These are phyloP conservation scores for Latrodectus hesperus DNA, from an alignment of 2,888 invertebrate species.

Conservation along the genomic window DNA sequence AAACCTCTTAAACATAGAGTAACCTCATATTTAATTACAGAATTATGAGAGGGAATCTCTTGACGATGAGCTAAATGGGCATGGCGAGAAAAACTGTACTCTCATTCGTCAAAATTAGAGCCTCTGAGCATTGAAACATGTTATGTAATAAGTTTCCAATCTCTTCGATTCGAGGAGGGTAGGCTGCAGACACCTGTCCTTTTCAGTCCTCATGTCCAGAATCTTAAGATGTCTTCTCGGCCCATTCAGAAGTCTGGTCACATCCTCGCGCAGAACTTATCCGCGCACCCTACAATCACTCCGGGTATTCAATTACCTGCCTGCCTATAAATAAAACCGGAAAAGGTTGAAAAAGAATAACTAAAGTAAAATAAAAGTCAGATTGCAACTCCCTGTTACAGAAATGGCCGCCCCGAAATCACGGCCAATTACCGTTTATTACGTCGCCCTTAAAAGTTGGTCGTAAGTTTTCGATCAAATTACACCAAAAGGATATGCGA, in stretches of 20 bases:
- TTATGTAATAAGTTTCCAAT: no score
- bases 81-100: no score
- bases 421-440: conserved; percentile 65
- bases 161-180: no score
- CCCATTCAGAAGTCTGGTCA: conserved; percentile 47
- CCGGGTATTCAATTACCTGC: conserved; percentile 59
- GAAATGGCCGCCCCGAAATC: conserved; percentile 62
- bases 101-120: no score
- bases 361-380: conserved; percentile 19
- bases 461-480: conserved; percentile 48
- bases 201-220: conserved; percentile 11
- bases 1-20: no score
- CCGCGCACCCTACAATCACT: conserved; percentile 51
- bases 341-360: conserved; percentile 22
- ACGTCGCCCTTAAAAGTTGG: conserved; percentile 48
- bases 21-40: no score
- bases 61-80: no score
- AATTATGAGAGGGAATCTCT: no score
- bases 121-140: no score
- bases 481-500: conserved; percentile 31
- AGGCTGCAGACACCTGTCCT: conserved; percentile 37
- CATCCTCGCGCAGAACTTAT: conserved; percentile 6
- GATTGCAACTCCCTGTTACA: conserved; percentile 21
- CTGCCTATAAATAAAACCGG: conserved; percentile 66
- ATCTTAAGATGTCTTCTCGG: not conserved